Percentiles rank a stretch among this genome's conserved stretches.
Evolutionary conservation across 1,140 invertebrate genomes (phyloP).

Genomic region (Sycobia sp.): DNA sequence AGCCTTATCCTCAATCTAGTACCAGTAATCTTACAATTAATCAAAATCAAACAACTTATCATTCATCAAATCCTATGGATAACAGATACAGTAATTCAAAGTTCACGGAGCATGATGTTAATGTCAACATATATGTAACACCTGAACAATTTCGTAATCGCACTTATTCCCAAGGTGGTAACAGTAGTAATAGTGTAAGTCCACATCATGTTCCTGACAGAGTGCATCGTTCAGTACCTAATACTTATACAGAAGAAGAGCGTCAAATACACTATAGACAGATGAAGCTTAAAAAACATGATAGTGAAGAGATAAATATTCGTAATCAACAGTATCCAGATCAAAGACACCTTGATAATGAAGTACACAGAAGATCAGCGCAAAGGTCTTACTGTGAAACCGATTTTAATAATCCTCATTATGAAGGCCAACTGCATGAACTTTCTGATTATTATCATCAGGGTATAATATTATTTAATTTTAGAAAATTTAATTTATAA

Average conservation of each 20-base stretch:
- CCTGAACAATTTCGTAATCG: slow-evolving; percentile 53
- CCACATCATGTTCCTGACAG: slow-evolving; percentile 49
- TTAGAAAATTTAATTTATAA: no score
- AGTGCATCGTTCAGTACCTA: slow-evolving; percentile 47
- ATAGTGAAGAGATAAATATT: slow-evolving; percentile 13
- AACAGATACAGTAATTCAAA: slow-evolving; percentile 42
- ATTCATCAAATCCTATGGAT: slow-evolving; percentile 41
- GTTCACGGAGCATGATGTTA: slow-evolving; percentile 51
- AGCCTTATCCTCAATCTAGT: slow-evolving; percentile 34
- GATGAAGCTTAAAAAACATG: slow-evolving; percentile 37
- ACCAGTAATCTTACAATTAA: slow-evolving; percentile 32
- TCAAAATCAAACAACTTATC: slow-evolving; percentile 45
- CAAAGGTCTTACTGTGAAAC: slow-evolving; percentile 42
- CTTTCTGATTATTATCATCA: slow-evolving; percentile 18
- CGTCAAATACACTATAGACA: slow-evolving; percentile 47
- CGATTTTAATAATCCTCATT: slow-evolving; percentile 42
- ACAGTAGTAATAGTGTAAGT: slow-evolving; percentile 40
- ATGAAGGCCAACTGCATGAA: slow-evolving; percentile 23
- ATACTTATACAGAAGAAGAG: slow-evolving; percentile 52
- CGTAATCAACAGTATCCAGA: slow-evolving; percentile 11
- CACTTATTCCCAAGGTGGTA: slow-evolving; percentile 52
- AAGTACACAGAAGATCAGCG: slow-evolving; percentile 39
- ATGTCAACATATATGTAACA: slow-evolving; percentile 56
- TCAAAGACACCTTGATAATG: slow-evolving; percentile 44
- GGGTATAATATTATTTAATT: slow-evolving; percentile 3